A percentile compares a stretch with the other conserved stretches of the same genome.
Evolutionary conservation across 2,888 invertebrate species (phyloP).

Genomic region (Lissocephala sabroskyi): DNA sequence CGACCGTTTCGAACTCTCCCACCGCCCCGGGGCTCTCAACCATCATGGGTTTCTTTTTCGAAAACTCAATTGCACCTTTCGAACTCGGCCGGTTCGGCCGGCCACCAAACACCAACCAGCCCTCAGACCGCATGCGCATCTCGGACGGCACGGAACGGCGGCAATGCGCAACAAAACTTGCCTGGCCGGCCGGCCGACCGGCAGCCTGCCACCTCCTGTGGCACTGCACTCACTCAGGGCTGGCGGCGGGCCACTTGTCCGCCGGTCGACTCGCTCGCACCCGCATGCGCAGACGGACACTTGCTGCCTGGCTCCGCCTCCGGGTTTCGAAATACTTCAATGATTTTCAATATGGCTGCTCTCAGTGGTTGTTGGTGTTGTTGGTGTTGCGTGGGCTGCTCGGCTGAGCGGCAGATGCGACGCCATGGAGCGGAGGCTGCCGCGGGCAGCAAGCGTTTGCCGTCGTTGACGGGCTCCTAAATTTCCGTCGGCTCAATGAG

Average conservation of each 20-base stretch:
- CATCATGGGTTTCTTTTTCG: slow-evolving; percentile 22
- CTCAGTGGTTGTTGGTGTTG: slow-evolving; percentile 18
- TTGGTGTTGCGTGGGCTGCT: slow-evolving; percentile 19
- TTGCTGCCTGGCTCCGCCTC: slow-evolving; percentile 64
- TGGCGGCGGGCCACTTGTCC: slow-evolving; percentile 19
- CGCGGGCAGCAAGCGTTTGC: slow-evolving; percentile 27
- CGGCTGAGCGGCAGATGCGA: slow-evolving; percentile 31
- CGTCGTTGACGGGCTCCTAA: slow-evolving; percentile 19
- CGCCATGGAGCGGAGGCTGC: slow-evolving; percentile 20
- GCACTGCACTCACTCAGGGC: slow-evolving; percentile 28
- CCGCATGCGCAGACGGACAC: slow-evolving; percentile 33
- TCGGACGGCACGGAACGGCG: not conserved
- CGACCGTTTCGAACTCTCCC: not conserved
- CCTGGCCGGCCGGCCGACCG: too few relatives aligned
- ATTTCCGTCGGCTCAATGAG: slow-evolving; percentile 6
- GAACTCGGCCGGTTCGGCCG: slow-evolving; percentile 23
- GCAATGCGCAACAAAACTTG: too few relatives aligned
- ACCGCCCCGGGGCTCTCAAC: not conserved
- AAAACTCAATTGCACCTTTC: slow-evolving; percentile 49
- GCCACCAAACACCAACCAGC: not conserved
- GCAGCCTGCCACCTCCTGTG: slow-evolving; percentile 22
- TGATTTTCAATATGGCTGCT: slow-evolving; percentile 72
- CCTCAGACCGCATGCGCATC: slow-evolving; percentile 41
- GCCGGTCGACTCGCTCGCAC: slow-evolving; percentile 40
- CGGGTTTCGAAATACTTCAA: slow-evolving; percentile 69